phyloP scores from a whole-genome alignment of 2,797 vertebrate genomes.

The Taenioides sp. region DNA sequence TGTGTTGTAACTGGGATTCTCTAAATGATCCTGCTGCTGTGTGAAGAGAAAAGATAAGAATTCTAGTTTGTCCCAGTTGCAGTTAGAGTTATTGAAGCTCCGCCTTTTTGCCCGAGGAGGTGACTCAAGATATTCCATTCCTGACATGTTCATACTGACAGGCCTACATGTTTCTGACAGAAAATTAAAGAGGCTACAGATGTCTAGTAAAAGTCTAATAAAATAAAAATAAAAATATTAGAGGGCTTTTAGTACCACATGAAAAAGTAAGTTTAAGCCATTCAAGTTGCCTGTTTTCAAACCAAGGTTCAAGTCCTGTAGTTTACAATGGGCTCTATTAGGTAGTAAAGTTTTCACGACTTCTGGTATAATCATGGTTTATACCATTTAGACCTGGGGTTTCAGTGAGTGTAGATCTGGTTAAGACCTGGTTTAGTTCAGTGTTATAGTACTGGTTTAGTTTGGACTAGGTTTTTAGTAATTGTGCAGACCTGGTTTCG shows the following conservation, averaged over 20 bases:
- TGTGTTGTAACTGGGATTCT: conserved; percentile 21
- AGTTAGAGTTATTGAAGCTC: conserved; percentile 48
- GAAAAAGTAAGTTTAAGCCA: not conserved
- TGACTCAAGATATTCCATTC: conserved; percentile 54
- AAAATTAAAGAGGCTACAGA: not conserved
- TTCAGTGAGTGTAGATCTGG: not conserved
- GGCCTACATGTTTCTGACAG: not conserved
- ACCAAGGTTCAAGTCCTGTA: not conserved
- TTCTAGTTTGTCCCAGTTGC: conserved; percentile 29
- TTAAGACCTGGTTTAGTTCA: not conserved
- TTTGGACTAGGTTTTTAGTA: not conserved
- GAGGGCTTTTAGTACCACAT: not conserved
- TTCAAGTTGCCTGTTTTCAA: not conserved
- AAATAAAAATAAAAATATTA: not conserved
- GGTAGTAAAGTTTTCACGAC: not conserved
- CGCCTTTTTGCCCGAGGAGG: conserved; percentile 59
- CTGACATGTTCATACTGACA: conserved; percentile 8
- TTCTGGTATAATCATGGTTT: not conserved
- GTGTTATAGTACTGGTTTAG: too few species aligned
- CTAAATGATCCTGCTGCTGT: conserved; percentile 28
- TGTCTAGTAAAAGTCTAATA: not conserved
- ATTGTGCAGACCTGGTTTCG: too few species aligned
- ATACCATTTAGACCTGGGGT: not conserved
- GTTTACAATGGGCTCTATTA: not conserved
- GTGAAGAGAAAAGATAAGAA: conserved; percentile 5